Evolutionary conservation across 1,140 invertebrate genomes (phyloP).

Genomic region (Nasonia longicornis): DNA sequence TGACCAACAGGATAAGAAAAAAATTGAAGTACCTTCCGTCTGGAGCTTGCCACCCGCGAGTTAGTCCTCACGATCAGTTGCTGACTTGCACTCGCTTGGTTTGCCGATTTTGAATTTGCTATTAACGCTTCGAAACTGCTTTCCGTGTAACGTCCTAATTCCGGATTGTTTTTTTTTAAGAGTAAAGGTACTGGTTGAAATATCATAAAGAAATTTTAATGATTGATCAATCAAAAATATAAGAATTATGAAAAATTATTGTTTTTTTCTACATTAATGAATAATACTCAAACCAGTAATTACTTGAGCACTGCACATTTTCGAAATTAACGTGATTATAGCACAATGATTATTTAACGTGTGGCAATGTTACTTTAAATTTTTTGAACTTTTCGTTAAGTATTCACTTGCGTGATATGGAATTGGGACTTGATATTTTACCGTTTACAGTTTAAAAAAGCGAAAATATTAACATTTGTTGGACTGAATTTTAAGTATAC

Average conservation of each 20-base stretch:
- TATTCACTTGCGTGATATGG: neutral
- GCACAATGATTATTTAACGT: neutral
- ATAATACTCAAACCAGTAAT: constrained; percentile 1
- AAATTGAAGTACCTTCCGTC: constrained; percentile 52
- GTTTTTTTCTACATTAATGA: neutral
- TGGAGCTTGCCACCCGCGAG: constrained; percentile 58
- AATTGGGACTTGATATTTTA: neutral
- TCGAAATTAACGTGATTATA: neutral
- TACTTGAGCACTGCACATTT: neutral
- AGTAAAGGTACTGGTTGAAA: too few relatives aligned
- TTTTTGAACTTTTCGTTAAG: neutral
- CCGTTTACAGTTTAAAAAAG: neutral
- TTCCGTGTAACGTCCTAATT: neutral
- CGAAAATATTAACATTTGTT: neutral
- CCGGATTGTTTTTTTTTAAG: neutral
- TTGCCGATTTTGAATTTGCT: neutral
- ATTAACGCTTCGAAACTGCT: neutral
- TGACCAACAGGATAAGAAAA: constrained; percentile 48
- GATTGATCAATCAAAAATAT: neutral
- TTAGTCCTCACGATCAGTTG: constrained; percentile 24
- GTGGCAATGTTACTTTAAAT: neutral
- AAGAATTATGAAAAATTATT: neutral
- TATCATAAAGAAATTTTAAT: too few relatives aligned
- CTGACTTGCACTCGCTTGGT: neutral
- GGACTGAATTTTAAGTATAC: constrained; percentile 8